Base-by-base conservation (phyloP, 2,797 vertebrate species). In the Phrynocephalus guinanensis region DNA sequence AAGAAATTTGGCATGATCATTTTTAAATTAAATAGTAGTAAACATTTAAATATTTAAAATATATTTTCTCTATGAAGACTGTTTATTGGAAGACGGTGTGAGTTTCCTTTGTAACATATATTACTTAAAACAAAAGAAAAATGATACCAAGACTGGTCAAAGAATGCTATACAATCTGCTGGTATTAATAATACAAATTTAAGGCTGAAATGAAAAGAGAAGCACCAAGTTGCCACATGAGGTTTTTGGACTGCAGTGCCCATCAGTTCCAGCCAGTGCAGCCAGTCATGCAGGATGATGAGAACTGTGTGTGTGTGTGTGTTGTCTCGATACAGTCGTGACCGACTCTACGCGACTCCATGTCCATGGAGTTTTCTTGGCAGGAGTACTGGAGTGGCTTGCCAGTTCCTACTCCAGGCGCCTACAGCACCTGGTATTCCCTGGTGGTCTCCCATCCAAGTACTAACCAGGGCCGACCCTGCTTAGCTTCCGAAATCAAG, bases 41-140 rank as follows among this genome's bases (percentile, higher is more conserved):
- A 95, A 95, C 92, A 93, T 89, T 95, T 96, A 93, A 94, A 95
- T 94, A 93, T 94, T 95, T 95, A 93, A 96, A 95, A 96, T 95
- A 96, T 95, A 95, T 94, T 94, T 94, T 85, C 82, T 92, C 88
- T 92, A 93, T 22, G 92, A 93, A 95, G 95, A 93, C 82, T 83
- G 94, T 93, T 96, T 95, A 89, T 95, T 95, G 95, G 95, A 96
- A 95, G 95, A 95, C 91, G 94, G 91, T 89, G 89, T 81, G 95
- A 95, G 89, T 94, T 91, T 92, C 93, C 83, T 91, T 93, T 93
- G 93, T 83, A 84, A 92, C 91, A 93, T 94, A 85, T 75, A 93
- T 94, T 95, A 87, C 93, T 96, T 89, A 0, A 76, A 95, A 38
- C 93, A 95, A 91, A 79, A 94, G 87, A 92, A 94, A 95, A 90